Percentiles rank a stretch among this genome's conserved stretches.
phyloP scores from a whole-genome alignment of 1,140 invertebrate genomes.

The Harpegnathos saltator region DNA sequence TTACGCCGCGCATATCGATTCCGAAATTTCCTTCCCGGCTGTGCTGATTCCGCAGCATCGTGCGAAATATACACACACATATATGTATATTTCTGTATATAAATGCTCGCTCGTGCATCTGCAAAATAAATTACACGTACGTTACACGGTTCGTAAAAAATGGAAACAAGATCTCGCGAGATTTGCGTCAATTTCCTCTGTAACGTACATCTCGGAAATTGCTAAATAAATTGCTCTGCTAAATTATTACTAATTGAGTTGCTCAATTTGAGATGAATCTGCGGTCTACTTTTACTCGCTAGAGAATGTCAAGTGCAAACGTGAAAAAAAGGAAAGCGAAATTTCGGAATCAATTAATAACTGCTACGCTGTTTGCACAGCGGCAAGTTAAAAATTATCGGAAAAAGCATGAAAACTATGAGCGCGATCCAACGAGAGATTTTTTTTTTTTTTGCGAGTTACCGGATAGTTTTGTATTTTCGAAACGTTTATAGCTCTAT shows the following conservation, averaged over 20 bases:
- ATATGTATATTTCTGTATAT: too few relatives aligned
- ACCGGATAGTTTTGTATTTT: constrained; percentile 16
- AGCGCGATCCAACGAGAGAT: neutral
- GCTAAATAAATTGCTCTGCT: too few relatives aligned
- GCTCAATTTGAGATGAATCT: too few relatives aligned
- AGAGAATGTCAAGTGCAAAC: neutral
- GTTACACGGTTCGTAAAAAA: too few relatives aligned
- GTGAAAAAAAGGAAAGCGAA: neutral
- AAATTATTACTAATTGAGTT: too few relatives aligned
- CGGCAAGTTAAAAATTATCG: neutral
- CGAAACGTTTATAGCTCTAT: constrained; percentile 25
- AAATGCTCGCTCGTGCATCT: too few relatives aligned
- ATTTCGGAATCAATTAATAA: neutral
- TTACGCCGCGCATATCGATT: neutral
- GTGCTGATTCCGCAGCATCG: too few relatives aligned
- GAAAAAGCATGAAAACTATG: constrained; percentile 6
- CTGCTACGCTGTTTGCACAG: neutral
- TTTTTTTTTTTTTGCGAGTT: constrained; percentile 12
- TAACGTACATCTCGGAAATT: too few relatives aligned
- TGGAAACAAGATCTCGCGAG: too few relatives aligned
- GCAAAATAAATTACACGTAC: too few relatives aligned
- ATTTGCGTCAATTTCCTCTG: too few relatives aligned
- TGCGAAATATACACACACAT: too few relatives aligned
- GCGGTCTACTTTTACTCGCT: neutral
- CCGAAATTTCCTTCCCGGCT: neutral